These are phyloP conservation scores for Dioctria rufipes DNA, from an alignment of 2,888 invertebrate genomes.

Conservation along the genomic window DNA sequence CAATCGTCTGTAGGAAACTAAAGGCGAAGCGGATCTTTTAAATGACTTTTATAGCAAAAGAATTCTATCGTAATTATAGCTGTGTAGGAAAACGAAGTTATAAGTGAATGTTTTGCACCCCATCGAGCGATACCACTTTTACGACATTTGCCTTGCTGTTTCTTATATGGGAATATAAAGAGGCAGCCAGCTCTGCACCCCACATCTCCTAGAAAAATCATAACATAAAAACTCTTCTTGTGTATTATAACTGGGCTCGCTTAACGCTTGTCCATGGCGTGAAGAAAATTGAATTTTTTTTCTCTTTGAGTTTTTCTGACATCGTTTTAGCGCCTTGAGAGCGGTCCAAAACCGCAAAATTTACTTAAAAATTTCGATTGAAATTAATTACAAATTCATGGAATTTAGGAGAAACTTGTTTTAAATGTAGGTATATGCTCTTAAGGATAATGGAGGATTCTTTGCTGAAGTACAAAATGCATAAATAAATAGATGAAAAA, in stretches of 20 bases:
- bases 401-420: too few species aligned
- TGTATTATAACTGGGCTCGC: background rate
- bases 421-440: background rate
- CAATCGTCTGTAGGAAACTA: background rate
- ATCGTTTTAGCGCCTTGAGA: background rate
- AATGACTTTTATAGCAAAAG: background rate
- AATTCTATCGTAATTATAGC: background rate
- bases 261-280: background rate
- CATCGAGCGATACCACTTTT: conserved; percentile 28
- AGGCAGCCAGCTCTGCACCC: background rate
- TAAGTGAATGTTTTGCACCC: conserved; percentile 20
- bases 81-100: background rate
- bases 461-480: too few species aligned
- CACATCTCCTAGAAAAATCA: background rate
- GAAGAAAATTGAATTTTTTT: conserved; percentile 8
- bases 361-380: background rate
- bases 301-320: background rate
- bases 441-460: background rate
- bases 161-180: conserved; percentile 32
- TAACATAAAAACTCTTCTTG: background rate
- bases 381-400: background rate
- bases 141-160: conserved; percentile 36
- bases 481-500: too few species aligned
- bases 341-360: background rate
- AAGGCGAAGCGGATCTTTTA: background rate